These are phyloP conservation scores for Epizoanthus stellaris DNA, from an alignment of 92 coral and sea anemone genomes.

Conservation along the genomic window DNA sequence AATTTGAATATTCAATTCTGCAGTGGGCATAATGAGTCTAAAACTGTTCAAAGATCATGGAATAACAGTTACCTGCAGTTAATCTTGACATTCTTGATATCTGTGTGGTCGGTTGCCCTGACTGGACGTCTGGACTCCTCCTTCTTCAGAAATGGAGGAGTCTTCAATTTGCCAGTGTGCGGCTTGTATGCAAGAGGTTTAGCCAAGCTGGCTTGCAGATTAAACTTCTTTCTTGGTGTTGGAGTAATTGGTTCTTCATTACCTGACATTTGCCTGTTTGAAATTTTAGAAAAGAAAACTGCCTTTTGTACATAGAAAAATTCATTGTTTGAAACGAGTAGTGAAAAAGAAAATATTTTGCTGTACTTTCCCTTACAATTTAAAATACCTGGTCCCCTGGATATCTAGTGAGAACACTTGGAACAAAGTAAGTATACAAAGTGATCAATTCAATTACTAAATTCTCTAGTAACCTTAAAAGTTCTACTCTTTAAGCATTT, in stretches of 20 bases:
- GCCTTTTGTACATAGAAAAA: background rate
- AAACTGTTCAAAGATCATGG: background rate
- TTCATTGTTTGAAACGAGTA: background rate
- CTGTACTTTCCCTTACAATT: too few relatives aligned
- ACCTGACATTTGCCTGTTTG: slow-evolving; percentile 7
- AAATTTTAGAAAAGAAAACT: background rate
- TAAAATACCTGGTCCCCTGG: too few relatives aligned
- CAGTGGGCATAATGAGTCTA: too few relatives aligned
- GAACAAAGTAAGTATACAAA: too few relatives aligned
- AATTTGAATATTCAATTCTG: too few relatives aligned
- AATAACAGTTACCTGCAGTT: slow-evolving; percentile 57
- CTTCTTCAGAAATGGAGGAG: slow-evolving; percentile 64
- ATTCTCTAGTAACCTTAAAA: too few relatives aligned
- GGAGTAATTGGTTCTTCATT: slow-evolving; percentile 56
- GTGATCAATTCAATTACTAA: too few relatives aligned
- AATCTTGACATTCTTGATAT: slow-evolving; percentile 84
- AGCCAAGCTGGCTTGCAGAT: slow-evolving; percentile 87
- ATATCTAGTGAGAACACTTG: too few relatives aligned
- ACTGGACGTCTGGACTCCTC: slow-evolving; percentile 43
- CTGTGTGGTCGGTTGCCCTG: slow-evolving; percentile 57
- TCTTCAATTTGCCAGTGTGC: slow-evolving; percentile 84
- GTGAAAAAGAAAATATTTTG: background rate
- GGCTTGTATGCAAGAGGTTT: slow-evolving; percentile 90
- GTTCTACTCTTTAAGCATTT: too few relatives aligned
- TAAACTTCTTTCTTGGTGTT: slow-evolving; percentile 84